phyloP scores from a whole-genome alignment of 2,113 vertebrate genomes.

The Athene noctua region DNA sequence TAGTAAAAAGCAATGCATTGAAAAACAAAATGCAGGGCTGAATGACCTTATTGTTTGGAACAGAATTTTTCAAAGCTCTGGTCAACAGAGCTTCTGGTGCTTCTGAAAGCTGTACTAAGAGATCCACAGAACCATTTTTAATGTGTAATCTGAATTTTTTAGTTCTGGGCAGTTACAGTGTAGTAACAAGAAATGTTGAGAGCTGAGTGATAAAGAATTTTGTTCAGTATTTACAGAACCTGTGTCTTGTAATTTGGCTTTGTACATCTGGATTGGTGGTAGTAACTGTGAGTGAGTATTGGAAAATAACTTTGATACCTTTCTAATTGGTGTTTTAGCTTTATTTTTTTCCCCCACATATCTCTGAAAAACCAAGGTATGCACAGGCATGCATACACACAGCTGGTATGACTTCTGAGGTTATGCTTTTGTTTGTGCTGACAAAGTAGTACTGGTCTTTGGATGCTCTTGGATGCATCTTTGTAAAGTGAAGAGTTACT shows the following conservation, averaged over 20 bases:
- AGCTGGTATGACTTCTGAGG: background rate
- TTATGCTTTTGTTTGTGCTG: background rate
- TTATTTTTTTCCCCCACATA: background rate
- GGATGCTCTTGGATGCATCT: background rate
- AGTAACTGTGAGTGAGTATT: accelerated
- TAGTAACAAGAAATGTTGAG: background rate
- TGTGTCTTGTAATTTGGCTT: background rate
- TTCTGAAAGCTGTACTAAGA: background rate
- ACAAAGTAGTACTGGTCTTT: background rate
- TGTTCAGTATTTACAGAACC: background rate
- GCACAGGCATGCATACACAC: background rate
- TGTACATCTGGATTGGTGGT: background rate
- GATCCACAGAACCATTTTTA: background rate
- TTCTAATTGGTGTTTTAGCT: background rate
- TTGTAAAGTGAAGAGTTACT: background rate
- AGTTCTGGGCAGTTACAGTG: background rate
- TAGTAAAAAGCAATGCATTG: background rate
- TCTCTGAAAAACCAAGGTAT: background rate
- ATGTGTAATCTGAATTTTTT: background rate
- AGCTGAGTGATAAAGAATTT: background rate
- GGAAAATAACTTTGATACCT: background rate
- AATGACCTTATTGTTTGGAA: background rate
- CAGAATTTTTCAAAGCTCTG: background rate
- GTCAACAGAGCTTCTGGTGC: background rate
- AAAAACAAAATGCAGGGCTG: background rate